Evolutionary conservation across 2,113 vertebrate species (phyloP).

Genomic region (Helogale parvula): DNA sequence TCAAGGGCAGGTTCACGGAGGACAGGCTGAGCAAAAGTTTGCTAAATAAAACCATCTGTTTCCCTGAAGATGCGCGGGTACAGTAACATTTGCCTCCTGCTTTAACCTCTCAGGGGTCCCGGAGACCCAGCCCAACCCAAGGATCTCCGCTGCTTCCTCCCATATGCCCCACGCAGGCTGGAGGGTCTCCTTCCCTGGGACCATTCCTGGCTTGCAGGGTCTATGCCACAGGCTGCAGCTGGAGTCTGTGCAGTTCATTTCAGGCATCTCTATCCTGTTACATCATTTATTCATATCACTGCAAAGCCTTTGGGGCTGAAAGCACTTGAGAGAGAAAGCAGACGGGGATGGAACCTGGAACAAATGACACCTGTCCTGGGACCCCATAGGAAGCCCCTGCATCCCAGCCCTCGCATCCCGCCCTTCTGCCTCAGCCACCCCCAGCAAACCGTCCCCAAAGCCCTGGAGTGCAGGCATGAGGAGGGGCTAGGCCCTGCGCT

Average conservation of each 20-base stretch:
- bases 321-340: conserved; percentile 54
- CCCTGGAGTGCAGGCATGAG: neutral
- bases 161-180: accelerated
- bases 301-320: conserved; percentile 29
- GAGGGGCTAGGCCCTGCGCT: neutral
- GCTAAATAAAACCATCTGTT: conserved; percentile 42
- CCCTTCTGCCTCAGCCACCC: neutral
- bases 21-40: neutral
- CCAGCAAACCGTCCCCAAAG: neutral
- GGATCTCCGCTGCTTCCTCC: neutral
- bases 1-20: conserved; percentile 32
- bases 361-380: neutral
- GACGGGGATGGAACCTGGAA: neutral
- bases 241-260: neutral
- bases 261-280: neutral
- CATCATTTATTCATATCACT: conserved; percentile 44
- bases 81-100: neutral
- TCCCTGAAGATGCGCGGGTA: conserved; percentile 33
- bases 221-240: neutral
- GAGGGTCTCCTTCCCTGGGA: neutral
- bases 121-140: neutral
- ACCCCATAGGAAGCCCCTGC: neutral
- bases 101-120: neutral
- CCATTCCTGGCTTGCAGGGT: neutral
- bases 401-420: neutral